Percentiles rank a stretch among this genome's conserved stretches.
phyloP scores from a whole-genome alignment of 2,888 invertebrate genomes.

The Gnatocerus cornutus region DNA sequence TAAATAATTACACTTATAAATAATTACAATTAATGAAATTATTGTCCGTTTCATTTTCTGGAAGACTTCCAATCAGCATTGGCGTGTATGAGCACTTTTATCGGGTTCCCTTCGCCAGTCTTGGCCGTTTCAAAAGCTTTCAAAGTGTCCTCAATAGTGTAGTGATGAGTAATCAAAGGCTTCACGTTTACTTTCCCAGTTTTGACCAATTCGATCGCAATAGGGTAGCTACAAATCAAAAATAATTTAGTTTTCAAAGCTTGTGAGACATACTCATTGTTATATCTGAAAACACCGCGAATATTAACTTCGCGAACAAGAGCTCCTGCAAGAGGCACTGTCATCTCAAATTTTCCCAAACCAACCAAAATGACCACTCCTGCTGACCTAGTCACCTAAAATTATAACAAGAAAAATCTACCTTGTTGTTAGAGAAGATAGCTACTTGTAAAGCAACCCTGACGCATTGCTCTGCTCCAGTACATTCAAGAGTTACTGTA shows the following conservation, averaged over 20 bases:
- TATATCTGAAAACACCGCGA: constrained; percentile 93
- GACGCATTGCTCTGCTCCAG: constrained; percentile 87
- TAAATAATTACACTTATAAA: no score
- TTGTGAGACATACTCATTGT: constrained; percentile 81
- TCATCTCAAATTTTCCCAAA: constrained; percentile 85
- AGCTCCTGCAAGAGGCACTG: constrained; percentile 87
- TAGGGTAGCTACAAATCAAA: constrained; percentile 78
- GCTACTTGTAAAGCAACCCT: constrained; percentile 78
- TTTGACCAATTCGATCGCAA: constrained; percentile 85
- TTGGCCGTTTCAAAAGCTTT: constrained; percentile 90
- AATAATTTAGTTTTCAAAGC: constrained; percentile 14
- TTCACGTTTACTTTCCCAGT: constrained; percentile 86
- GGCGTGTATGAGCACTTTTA: constrained; percentile 93
- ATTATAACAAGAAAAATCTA: constrained; percentile 5
- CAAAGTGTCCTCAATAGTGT: constrained; percentile 82
- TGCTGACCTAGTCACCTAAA: constrained; percentile 81
- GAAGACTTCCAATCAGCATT: constrained; percentile 65
- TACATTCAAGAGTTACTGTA: constrained; percentile 89
- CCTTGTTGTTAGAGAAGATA: constrained; percentile 70
- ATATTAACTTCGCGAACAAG: constrained; percentile 92
- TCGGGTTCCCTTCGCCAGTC: constrained; percentile 80
- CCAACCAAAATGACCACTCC: constrained; percentile 92
- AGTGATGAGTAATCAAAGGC: constrained; percentile 89
- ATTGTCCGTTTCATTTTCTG: no score
- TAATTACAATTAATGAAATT: no score